These are phyloP conservation scores for Cabera pusaria DNA, from an alignment of 2,888 invertebrate genomes.

Conservation along the genomic window DNA sequence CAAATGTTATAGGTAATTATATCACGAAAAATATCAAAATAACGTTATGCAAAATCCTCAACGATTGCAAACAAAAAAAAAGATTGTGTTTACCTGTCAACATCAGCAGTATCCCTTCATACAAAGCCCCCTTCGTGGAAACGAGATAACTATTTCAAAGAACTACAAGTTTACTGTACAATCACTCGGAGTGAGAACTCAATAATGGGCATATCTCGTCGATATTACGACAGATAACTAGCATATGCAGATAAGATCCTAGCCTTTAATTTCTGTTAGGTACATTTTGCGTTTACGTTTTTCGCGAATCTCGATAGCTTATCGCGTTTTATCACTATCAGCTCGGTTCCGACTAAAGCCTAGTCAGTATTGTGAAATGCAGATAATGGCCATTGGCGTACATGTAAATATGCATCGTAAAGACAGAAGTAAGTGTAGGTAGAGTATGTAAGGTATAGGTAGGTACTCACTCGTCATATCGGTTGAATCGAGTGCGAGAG, in stretches of 20 bases:
- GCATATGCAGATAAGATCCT: conserved; percentile 29
- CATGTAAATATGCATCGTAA: conserved; percentile 5
- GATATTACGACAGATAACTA: conserved; percentile 23
- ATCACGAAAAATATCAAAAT: too few species aligned
- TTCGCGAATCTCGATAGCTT: conserved; percentile 30
- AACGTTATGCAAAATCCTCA: too few species aligned
- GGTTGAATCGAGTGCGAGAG: conserved; percentile 41
- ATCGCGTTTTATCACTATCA: conserved; percentile 21
- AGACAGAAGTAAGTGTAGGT: conserved; percentile 9
- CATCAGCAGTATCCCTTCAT: too few species aligned
- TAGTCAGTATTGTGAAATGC: conserved; percentile 13
- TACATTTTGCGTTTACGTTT: conserved; percentile 22
- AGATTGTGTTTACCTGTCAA: too few species aligned
- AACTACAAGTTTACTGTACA: conserved; percentile 13
- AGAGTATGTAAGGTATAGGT: conserved; percentile 17
- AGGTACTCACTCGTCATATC: conserved; percentile 51
- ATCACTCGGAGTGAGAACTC: conserved; percentile 15
- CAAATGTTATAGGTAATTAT: too few species aligned
- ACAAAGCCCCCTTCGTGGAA: conserved; percentile 12
- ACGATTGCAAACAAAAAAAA: too few species aligned
- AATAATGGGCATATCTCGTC: conserved; percentile 23
- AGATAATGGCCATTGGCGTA: conserved; percentile 6
- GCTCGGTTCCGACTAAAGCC: conserved; percentile 17
- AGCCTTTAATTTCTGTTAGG: conserved; percentile 25
- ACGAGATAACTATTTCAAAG: conserved; percentile 12